Evolutionary conservation across 2,888 invertebrate genomes (phyloP), one percentile per base, ranked within the genome.

Genomic region (Cryptocephalus moraei): DNA sequence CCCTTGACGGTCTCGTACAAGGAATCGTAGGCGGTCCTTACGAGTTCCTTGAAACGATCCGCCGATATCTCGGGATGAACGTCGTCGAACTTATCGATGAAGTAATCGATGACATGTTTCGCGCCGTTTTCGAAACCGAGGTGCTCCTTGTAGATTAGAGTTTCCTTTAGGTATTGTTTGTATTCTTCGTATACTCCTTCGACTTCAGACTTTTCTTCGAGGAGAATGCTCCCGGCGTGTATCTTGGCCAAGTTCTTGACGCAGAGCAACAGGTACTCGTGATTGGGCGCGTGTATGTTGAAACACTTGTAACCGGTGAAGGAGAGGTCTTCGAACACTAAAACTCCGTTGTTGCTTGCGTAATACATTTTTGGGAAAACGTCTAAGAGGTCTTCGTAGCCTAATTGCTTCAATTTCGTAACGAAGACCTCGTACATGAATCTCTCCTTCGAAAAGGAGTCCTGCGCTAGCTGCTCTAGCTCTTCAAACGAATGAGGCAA

Each of bases 191-290:
- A 40, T 1, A 71, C 43, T 33, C 49, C 47, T 11, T 58, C 55
- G 9, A 42, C 44, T 43, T 45, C 49, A 54, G 53, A 13, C 39
- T 48, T 47, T 41, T 60, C 54, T 49, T 62, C 62, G 33, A 56
- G 63, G 4, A 73, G 62, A 31, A 75, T 44, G 32, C 59, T 57
- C 32, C 56, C 55, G 1, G 64, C 59, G 50, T 69, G 69, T 39
- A 63, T 53, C 44, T 61, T 57, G 1, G 67, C 66, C 31, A 67
- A 38, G 34, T 56, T 49, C 48, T 56, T 49, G 4, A 64, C 42
- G 8, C 50, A 49, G 2, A 60, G 9, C 33, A 48, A 47, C 11
- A 64, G 47, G 39, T 60, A 54, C 1, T 58, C 47, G n/a, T 54
- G 52, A 6, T 12, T 36, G 11, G 12, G n/a, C 12, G 36, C n/a